Evolutionary conservation across 2,888 invertebrate genomes (phyloP).

Genomic region (Drosophila neotestacea): DNA sequence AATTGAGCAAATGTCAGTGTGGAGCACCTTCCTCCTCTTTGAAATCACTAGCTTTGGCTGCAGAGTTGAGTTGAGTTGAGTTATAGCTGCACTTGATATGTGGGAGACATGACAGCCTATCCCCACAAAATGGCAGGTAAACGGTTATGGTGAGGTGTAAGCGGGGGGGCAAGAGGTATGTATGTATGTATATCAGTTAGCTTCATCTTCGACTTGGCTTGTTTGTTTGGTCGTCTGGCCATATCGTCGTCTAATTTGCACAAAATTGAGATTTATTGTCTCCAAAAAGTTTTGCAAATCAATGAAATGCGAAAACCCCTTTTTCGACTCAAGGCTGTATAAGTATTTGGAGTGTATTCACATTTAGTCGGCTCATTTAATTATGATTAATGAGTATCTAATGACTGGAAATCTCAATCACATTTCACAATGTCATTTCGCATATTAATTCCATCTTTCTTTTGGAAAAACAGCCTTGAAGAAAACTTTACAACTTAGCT

Average conservation of each 20-base stretch:
- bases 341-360: conserved; percentile 28
- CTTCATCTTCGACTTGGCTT: conserved; percentile 46
- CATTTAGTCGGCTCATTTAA: conserved; percentile 46
- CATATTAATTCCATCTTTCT: conserved; percentile 8
- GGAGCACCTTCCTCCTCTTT: conserved; percentile 17
- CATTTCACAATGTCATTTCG: conserved; percentile 31
- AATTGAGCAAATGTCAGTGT: conserved; percentile 79
- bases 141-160: neutral
- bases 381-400: conserved; percentile 72
- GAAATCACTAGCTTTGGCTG: conserved; percentile 13
- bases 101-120: conserved; percentile 61
- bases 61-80: conserved; percentile 63
- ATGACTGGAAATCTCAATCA: conserved; percentile 51
- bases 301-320: conserved; percentile 41
- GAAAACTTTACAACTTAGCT: neutral
- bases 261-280: conserved; percentile 78
- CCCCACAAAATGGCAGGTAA: conserved; percentile 29
- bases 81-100: conserved; percentile 77
- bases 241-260: conserved; percentile 78
- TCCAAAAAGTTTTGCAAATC: conserved; percentile 45
- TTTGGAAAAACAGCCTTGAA: neutral
- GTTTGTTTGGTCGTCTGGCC: conserved; percentile 36
- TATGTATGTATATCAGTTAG: conserved; percentile 41
- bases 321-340: conserved; percentile 2
- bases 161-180: neutral